Base-by-base conservation (phyloP, 2,888 invertebrate species). In the Ichneumon xanthorius region DNA sequence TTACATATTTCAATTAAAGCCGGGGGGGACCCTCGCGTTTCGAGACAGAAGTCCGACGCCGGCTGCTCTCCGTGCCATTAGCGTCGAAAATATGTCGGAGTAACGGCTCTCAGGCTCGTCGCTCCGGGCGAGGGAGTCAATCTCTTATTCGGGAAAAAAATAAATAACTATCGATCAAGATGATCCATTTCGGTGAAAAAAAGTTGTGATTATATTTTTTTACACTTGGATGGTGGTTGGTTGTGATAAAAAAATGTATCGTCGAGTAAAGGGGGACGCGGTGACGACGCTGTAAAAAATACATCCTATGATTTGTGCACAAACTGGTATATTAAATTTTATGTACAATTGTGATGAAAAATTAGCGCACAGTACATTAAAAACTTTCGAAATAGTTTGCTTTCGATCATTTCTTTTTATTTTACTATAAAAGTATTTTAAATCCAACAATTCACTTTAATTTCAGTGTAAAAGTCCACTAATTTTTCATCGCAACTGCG, bases 1-100 rank as follows among this genome's bases (percentile, higher is more conserved):
- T 65, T 53, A 80, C 80, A 86, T 83, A 83, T 86, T 83, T 83
- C 77, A 55, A 80, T 83, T 86, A 65, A 80, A 76, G 48, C n/a
- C 19, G 71, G 63, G 68, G 26, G 61, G 14, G 61, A 63, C 73
- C 22, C 67, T n/a, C 19, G 45, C 75, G 37, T 78, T 48, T 85
- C 75, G 50, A 50, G 14, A 63, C 67, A 33, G 55, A 83, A 68
- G 48, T 53, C 48, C n/a, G 16, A 55, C 37, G 45, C 70, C 76
- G 50, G 45, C 67, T 68, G 55, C 68, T 68, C 58, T 50, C 33
- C 6, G 33, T 33, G 22, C 61, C 81, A 80, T 85, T 80, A 80
- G 37, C 72, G 76, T 80, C 53, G 72, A 68, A 55, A 68, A 80
- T 83, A 70, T 80, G 65, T 73, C 63, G 63, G 55, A 76, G 53